Evolutionary conservation across 2,113 vertebrate species (phyloP).

Genomic region (Neogale vison): DNA sequence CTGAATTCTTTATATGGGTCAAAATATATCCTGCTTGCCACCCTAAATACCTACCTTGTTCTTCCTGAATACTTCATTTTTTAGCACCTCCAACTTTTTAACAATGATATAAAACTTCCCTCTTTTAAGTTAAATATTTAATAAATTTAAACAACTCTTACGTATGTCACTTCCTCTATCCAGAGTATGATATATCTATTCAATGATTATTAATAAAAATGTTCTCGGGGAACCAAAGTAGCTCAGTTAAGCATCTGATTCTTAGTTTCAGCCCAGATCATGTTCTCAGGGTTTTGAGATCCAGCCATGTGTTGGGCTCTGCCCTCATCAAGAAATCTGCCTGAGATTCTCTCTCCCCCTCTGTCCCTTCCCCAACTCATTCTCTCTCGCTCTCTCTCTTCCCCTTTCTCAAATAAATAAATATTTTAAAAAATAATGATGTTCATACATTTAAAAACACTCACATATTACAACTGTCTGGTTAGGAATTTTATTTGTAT

Average conservation of each 20-base stretch:
- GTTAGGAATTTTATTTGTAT: neutral
- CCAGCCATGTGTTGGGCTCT: neutral
- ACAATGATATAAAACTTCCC: neutral
- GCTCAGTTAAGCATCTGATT: neutral
- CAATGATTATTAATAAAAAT: neutral
- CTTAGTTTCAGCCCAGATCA: neutral
- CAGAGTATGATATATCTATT: neutral
- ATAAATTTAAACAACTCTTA: neutral
- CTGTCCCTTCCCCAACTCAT: too few relatives aligned
- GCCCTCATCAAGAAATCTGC: neutral
- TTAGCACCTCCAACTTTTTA: neutral
- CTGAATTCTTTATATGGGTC: conserved; percentile 6
- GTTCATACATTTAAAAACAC: neutral
- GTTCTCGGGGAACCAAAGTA: neutral
- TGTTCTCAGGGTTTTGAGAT: neutral
- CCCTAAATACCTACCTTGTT: neutral
- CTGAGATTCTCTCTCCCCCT: neutral
- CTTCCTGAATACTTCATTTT: neutral
- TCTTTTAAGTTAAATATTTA: neutral
- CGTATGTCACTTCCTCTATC: neutral
- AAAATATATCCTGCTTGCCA: neutral
- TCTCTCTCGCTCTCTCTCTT: too few relatives aligned
- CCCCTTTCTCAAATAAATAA: too few relatives aligned
- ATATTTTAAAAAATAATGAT: neutral
- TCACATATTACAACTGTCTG: neutral